These are phyloP conservation scores for Sycophila sp. DNA, from an alignment of 1,140 invertebrate genomes.

Conservation along the genomic window DNA sequence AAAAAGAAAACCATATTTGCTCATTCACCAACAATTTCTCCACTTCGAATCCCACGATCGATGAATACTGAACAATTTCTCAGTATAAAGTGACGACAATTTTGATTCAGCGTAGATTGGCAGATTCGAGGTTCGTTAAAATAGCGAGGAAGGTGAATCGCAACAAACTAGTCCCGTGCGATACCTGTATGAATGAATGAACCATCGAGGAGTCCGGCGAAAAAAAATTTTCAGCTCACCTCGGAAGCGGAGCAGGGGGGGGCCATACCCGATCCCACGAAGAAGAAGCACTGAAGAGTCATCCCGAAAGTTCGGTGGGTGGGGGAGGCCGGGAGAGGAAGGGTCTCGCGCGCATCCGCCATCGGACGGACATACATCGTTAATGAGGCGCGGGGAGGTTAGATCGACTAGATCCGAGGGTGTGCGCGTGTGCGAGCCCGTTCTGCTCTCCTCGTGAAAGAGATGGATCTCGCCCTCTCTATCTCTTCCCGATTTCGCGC, in stretches of 20 bases:
- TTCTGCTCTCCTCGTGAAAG: not conserved
- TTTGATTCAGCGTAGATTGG: too few relatives aligned
- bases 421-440: constrained; percentile 6
- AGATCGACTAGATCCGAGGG: constrained; percentile 46
- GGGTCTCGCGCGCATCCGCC: not conserved
- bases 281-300: constrained; percentile 4
- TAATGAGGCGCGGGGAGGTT: constrained; percentile 49
- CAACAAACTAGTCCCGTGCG: too few relatives aligned
- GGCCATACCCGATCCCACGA: constrained; percentile 10
- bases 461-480: constrained; percentile 43
- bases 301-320: constrained; percentile 9
- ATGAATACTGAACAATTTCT: too few relatives aligned
- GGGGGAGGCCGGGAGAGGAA: not conserved
- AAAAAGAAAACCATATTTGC: too few relatives aligned
- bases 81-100: too few relatives aligned
- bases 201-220: too few relatives aligned
- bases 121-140: too few relatives aligned
- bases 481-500: constrained; percentile 13
- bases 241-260: not conserved
- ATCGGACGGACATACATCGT: constrained; percentile 45
- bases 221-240: too few relatives aligned
- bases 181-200: too few relatives aligned
- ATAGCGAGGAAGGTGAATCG: too few relatives aligned
- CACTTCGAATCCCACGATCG: too few relatives aligned
- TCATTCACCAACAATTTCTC: too few relatives aligned